Evolutionary conservation across 2,888 invertebrate species (phyloP).

Genomic region (Ganaspis brasiliensis): DNA sequence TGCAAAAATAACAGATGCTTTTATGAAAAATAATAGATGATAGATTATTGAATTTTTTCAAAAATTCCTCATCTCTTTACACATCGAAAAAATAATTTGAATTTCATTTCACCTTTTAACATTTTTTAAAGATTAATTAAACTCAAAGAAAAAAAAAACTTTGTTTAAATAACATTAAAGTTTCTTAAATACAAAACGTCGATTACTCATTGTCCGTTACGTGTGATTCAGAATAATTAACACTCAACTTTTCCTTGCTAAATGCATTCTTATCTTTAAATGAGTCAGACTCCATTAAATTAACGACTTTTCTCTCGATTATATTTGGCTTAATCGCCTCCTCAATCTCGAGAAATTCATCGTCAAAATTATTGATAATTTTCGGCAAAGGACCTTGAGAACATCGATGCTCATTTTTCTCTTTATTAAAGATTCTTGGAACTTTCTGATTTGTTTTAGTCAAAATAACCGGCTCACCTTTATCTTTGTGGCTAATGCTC

Average conservation of each 20-base stretch:
- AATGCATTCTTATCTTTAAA: neutral
- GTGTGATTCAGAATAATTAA: slow-evolving; percentile 13
- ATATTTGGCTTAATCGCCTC: slow-evolving; percentile 75
- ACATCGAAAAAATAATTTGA: too few relatives aligned
- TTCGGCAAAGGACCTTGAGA: slow-evolving; percentile 57
- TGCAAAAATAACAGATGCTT: neutral
- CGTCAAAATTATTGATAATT: slow-evolving; percentile 48
- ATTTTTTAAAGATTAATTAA: too few relatives aligned
- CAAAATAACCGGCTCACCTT: slow-evolving; percentile 69
- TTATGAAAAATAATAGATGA: too few relatives aligned
- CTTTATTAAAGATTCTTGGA: slow-evolving; percentile 55
- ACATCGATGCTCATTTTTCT: slow-evolving; percentile 67
- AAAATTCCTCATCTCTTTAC: too few relatives aligned
- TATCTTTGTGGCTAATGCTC: slow-evolving; percentile 62
- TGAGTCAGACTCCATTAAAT: neutral
- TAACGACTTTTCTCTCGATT: slow-evolving; percentile 69
- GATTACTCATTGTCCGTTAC: neutral
- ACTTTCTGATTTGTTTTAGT: slow-evolving; percentile 68
- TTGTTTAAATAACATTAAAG: neutral
- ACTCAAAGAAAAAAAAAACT: too few relatives aligned
- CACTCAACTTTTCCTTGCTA: neutral
- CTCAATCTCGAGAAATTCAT: slow-evolving; percentile 70
- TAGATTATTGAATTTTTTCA: too few relatives aligned
- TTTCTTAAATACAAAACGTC: too few relatives aligned
- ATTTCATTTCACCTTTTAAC: too few relatives aligned